Percentiles rank a stretch among this genome's conserved stretches.
phyloP scores from a whole-genome alignment of 2,797 vertebrate species.

The Cyclopterus lumpus region DNA sequence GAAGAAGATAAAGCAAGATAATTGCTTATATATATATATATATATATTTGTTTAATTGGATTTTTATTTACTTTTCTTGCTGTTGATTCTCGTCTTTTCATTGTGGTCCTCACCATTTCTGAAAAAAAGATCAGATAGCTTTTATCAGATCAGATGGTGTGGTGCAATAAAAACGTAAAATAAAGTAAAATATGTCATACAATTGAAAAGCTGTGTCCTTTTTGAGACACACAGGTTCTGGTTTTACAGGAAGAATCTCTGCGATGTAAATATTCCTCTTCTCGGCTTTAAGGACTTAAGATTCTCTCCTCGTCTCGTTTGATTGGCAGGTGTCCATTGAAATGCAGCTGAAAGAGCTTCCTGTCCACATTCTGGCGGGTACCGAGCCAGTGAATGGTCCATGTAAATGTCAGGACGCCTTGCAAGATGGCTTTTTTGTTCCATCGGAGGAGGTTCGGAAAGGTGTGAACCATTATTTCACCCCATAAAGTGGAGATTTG shows the following conservation, averaged over 20 bases:
- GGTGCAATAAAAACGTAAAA: no score
- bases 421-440: slow-evolving; percentile 47
- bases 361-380: slow-evolving; percentile 28
- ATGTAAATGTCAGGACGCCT: slow-evolving; percentile 72
- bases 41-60: no score
- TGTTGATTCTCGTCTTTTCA: no score
- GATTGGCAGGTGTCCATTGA: slow-evolving; percentile 66
- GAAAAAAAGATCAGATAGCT: no score
- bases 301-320: slow-evolving; percentile 6
- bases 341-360: slow-evolving; percentile 60
- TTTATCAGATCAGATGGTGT: no score
- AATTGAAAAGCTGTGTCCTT: no score
- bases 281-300: background rate
- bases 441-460: slow-evolving; percentile 30
- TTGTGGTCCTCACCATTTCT: no score
- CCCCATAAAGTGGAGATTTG: slow-evolving; percentile 9
- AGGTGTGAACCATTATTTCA: slow-evolving; percentile 50
- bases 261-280: background rate
- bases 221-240: background rate
- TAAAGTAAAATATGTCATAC: no score
- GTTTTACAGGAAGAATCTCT: slow-evolving; percentile 7
- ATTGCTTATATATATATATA: no score
- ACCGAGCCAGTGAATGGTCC: slow-evolving; percentile 42
- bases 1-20: background rate
- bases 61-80: no score